Evolutionary conservation across 2,113 vertebrate genomes (phyloP).

Genomic region (Pelecanoides urinatrix): DNA sequence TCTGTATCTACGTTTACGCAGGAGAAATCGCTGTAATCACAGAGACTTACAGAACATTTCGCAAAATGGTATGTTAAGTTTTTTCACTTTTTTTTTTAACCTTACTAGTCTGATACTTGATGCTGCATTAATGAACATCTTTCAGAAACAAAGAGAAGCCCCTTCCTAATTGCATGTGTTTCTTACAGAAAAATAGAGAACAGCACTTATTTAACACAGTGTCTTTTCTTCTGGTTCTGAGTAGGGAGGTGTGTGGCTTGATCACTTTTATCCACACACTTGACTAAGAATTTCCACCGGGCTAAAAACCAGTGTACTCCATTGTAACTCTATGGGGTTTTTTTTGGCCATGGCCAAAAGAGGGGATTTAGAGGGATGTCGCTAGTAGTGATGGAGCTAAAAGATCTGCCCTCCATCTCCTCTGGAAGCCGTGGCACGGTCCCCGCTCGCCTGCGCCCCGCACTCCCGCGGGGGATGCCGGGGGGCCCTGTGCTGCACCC

Average conservation of each 20-base stretch:
- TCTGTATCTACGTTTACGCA: constrained; percentile 69
- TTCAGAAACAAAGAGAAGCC: neutral
- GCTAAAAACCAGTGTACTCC: neutral
- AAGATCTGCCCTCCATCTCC: neutral
- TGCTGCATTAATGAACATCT: neutral
- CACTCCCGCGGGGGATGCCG: rapidly evolving
- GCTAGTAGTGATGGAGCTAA: neutral
- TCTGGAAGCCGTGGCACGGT: neutral
- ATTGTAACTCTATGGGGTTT: neutral
- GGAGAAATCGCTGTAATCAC: constrained; percentile 79
- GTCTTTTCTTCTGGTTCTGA: neutral
- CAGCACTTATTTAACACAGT: neutral
- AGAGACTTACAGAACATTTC: constrained; percentile 79
- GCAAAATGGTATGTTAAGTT: constrained; percentile 69
- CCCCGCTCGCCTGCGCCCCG: rapidly evolving
- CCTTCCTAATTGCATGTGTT: neutral
- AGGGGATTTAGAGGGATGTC: neutral
- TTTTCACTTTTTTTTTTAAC: neutral
- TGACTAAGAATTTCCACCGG: neutral
- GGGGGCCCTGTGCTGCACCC: neutral
- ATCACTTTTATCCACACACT: neutral
- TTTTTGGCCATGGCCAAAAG: neutral
- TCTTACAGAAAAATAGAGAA: neutral
- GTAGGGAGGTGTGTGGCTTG: neutral
- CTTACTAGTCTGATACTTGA: neutral